Base-by-base conservation (phyloP, 2,797 vertebrate genomes). In the Chrosomus eos region DNA sequence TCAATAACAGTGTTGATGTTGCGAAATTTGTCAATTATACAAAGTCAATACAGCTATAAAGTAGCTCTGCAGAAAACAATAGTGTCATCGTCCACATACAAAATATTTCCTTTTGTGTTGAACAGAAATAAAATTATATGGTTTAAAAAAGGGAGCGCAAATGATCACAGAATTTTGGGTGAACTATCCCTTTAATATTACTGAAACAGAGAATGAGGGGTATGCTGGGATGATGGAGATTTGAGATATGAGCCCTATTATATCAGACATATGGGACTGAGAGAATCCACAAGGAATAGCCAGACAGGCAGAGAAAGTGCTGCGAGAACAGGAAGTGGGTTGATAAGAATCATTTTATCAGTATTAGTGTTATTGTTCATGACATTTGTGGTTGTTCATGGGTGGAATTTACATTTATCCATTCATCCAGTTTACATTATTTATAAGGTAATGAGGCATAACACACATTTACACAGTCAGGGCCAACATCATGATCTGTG, bases 351-450 rank as follows among this genome's bases (percentile, higher is more conserved):
- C 4, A n/a, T 82, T 81, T 51, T 19, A 21, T 38, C 67, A 70
- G 23, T 40, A 23, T 51, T 80, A 55, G 53, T 33, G 38, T 33
- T 33, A 18, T 33, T 73, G 7, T 82, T 45, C 2, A 5, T 76
- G 19, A 26, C 33, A 62, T 62, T 48, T 73, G 55, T n/a, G 53
- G 36, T 62, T 33, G 18, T 33, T 45, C 40, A n/a, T 62, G 40
- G 55, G 14, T 45, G 73, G 55, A 51, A 51, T 8, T 18, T 64
- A 43, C 21, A 62, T 73, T 73, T 40, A 18, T 48, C 16, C 21
- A 18, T 82, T 48, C 14, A 60, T 60, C 18, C 23, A 62, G 40
- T 82, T 74, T 82, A 60, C 28, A 82, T 82, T 82, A 74, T 74
- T 74, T 36, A 36, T 66, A 28, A 82, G 71, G 21, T 38, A 64